phyloP scores from a whole-genome alignment of 2,888 invertebrate species.

The Oeneis ivallda region DNA sequence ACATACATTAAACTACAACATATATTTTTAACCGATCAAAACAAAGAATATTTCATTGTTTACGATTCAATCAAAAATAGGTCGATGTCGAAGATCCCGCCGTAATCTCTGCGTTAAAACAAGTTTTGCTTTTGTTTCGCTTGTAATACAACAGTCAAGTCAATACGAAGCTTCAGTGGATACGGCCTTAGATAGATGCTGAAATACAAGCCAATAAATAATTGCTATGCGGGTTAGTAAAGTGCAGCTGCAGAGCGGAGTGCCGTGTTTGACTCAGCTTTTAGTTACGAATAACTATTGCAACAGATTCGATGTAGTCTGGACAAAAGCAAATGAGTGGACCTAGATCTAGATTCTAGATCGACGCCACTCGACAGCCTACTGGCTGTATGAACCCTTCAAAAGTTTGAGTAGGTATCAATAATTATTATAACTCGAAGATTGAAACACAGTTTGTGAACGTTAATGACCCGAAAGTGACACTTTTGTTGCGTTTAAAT shows the following conservation, averaged over 20 bases:
- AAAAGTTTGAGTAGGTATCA: constrained; percentile 1
- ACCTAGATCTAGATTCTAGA: constrained; percentile 38
- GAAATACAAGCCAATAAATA: constrained; percentile 12
- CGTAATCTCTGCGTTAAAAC: too few relatives aligned
- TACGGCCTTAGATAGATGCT: background rate
- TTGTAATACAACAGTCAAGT: too few relatives aligned
- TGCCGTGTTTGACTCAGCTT: constrained; percentile 30
- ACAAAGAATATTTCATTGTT: too few relatives aligned
- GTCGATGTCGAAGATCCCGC: too few relatives aligned
- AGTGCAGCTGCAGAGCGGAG: constrained; percentile 30
- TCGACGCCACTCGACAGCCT: constrained; percentile 26
- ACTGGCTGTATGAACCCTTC: constrained; percentile 27
- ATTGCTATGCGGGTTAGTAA: constrained; percentile 24
- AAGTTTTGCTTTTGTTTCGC: too few relatives aligned
- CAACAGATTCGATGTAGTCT: constrained; percentile 37
- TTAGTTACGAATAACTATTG: constrained; percentile 41
- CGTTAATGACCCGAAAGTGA: background rate
- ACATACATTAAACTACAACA: too few relatives aligned
- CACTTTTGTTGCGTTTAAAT: background rate
- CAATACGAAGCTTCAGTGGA: too few relatives aligned
- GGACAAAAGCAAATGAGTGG: constrained; percentile 40
- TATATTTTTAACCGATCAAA: too few relatives aligned
- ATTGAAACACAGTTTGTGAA: background rate
- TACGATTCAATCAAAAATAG: too few relatives aligned
- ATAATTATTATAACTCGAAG: too few relatives aligned